Evolutionary conservation across 2,113 vertebrate genomes (phyloP).

Genomic region (Balaenoptera acutorostrata): DNA sequence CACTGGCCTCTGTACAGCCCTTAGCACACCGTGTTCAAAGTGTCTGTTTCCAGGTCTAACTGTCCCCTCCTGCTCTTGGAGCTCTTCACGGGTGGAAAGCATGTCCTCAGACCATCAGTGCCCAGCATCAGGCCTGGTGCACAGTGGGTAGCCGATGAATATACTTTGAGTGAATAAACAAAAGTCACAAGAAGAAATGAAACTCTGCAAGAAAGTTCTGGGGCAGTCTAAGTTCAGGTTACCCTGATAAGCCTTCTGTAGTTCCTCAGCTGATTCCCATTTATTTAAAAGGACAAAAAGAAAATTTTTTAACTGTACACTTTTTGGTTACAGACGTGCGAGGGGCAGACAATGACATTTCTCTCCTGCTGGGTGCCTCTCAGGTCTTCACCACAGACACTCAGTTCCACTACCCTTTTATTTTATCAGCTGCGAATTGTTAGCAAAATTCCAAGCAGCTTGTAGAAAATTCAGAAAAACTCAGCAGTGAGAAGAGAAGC

Average conservation of each 20-base stretch:
- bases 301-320: conserved; percentile 46
- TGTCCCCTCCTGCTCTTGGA: neutral
- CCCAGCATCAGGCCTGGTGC: neutral
- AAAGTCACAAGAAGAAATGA: conserved; percentile 1
- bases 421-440: conserved; percentile 77
- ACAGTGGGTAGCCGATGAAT: neutral
- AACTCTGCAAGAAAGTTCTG: neutral
- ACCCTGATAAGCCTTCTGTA: neutral
- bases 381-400: conserved; percentile 69
- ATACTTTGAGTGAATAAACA: neutral
- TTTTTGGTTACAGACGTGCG: conserved; percentile 74
- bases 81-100: neutral
- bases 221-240: conserved; percentile 9
- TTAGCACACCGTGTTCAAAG: neutral
- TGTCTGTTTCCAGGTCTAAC: neutral
- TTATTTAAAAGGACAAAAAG: conserved; percentile 85
- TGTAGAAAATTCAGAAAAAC: conserved; percentile 77
- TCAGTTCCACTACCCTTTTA: conserved; percentile 67
- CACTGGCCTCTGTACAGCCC: neutral
- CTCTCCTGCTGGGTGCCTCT: conserved; percentile 71
- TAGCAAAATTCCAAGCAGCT: conserved; percentile 76
- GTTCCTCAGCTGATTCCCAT: conserved; percentile 75
- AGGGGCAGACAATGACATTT: conserved; percentile 64
- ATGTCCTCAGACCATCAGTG: neutral
- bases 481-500: conserved; percentile 30